Evolutionary conservation across 2,113 vertebrate species (phyloP).

Genomic region (Papio anubis): DNA sequence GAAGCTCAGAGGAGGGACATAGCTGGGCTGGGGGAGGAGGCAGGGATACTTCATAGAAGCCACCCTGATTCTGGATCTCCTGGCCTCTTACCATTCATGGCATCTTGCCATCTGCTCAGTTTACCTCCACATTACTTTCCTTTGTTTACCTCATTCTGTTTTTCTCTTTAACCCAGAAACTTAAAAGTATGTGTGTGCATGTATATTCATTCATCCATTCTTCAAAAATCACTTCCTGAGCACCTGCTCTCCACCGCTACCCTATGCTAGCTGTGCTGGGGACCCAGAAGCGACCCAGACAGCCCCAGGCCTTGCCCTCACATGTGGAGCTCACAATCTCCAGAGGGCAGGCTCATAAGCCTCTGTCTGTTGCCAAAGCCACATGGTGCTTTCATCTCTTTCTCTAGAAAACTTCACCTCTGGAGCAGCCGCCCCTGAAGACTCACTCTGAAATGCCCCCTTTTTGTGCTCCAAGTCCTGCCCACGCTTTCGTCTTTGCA

Average conservation of each 20-base stretch:
- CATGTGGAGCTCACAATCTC: background rate
- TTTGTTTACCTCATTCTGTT: background rate
- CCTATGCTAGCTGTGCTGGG: background rate
- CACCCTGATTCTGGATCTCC: background rate
- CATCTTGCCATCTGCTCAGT: background rate
- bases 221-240: background rate
- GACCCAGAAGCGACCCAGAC: background rate
- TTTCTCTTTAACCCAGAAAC: background rate
- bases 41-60: background rate
- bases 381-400: background rate
- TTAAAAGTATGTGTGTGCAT: background rate
- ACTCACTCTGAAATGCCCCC: background rate
- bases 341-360: background rate
- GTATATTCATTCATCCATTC: background rate
- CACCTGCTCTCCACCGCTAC: background rate
- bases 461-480: background rate
- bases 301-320: background rate
- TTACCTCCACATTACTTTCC: background rate
- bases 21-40: background rate
- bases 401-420: background rate
- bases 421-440: background rate
- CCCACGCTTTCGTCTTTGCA: background rate
- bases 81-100: background rate
- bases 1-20: background rate
- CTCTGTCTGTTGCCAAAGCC: background rate